A percentile compares a stretch with the other conserved stretches of the same genome.
Conservation (phyloP, 2,888 invertebrate genomes). For the Cancer borealis region DNA sequence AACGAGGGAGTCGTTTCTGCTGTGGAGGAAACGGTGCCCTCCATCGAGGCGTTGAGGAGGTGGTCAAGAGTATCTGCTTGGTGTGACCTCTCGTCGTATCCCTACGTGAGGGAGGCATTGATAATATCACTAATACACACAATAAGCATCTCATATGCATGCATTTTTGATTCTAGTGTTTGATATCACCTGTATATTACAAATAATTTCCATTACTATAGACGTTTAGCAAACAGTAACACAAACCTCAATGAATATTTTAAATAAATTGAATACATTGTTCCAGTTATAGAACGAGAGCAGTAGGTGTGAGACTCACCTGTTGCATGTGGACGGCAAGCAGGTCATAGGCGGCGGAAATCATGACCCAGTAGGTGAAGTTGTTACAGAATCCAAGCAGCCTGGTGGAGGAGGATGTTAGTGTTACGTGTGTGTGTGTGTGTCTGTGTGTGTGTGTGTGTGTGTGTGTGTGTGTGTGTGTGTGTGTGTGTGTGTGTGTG, state of each 20-base stretch:
- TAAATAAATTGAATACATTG: too few species aligned
- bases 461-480: slow-evolving; percentile 50
- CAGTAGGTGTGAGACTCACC: not conserved
- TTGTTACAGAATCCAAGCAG: slow-evolving; percentile 75
- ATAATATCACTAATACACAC: not conserved
- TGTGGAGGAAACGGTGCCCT: not conserved
- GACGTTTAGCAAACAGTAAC: too few species aligned
- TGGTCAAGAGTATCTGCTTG: not conserved
- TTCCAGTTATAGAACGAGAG: too few species aligned
- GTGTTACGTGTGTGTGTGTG: slow-evolving; percentile 2
- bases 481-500: slow-evolving; percentile 46
- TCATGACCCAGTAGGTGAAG: slow-evolving; percentile 76
- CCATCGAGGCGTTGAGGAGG: not conserved
- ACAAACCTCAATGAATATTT: too few species aligned
- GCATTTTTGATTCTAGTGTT: not conserved
- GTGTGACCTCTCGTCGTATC: not conserved
- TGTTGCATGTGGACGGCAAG: slow-evolving; percentile 53
- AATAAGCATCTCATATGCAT: not conserved
- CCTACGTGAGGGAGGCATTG: not conserved
- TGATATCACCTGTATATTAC: not conserved
- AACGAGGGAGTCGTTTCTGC: not conserved
- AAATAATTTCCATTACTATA: too few species aligned
- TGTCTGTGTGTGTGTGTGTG: slow-evolving; percentile 44
- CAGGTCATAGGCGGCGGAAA: slow-evolving; percentile 72
- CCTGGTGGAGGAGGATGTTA: slow-evolving; percentile 43